Percentiles rank a stretch among this genome's conserved stretches.
phyloP scores from a whole-genome alignment of 2,888 invertebrate genomes.

The Lamproptera curius region DNA sequence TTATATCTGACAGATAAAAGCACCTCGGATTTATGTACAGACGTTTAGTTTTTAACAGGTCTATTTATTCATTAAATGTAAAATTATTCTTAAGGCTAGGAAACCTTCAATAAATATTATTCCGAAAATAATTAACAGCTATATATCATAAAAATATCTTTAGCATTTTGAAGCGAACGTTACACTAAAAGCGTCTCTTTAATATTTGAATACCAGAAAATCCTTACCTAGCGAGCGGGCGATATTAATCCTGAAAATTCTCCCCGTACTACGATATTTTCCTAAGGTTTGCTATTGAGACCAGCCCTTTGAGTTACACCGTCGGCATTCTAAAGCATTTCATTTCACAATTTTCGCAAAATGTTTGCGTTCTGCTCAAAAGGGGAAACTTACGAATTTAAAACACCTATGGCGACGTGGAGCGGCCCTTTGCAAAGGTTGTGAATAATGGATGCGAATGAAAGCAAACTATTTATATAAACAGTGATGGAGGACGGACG shows the following conservation, averaged over 20 bases:
- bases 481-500: conserved; percentile 38
- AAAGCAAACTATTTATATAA: conserved; percentile 32
- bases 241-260: conserved; percentile 6
- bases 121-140: too few relatives aligned
- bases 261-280: neutral
- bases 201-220: neutral
- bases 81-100: too few relatives aligned
- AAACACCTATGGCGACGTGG: neutral
- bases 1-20: too few relatives aligned
- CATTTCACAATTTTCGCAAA: conserved; percentile 2
- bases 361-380: neutral
- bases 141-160: too few relatives aligned
- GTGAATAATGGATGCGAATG: conserved; percentile 36
- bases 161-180: neutral
- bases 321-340: neutral
- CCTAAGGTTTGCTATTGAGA: too few relatives aligned
- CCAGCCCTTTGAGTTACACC: neutral
- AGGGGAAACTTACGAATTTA: conserved; percentile 2
- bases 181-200: conserved; percentile 22
- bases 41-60: too few relatives aligned
- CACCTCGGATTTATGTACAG: too few relatives aligned
- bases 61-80: too few relatives aligned
- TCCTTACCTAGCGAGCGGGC: conserved; percentile 2
- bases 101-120: too few relatives aligned
- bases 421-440: conserved; percentile 24